Evolutionary conservation across 2,797 vertebrate genomes (phyloP).

Genomic region (Sebastes matsubarae): DNA sequence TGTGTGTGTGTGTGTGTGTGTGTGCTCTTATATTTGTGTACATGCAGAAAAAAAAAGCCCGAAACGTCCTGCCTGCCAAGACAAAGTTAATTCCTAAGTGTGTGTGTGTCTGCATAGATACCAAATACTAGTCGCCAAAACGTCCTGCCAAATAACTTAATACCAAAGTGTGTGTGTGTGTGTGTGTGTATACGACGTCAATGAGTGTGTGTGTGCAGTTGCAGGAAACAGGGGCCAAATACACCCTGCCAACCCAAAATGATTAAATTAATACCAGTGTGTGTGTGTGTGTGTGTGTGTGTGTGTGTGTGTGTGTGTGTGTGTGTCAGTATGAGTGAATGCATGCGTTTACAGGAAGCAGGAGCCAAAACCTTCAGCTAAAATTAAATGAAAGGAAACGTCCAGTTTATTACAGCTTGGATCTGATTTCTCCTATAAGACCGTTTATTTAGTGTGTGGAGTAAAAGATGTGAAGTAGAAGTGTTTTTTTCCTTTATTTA

Average conservation of each 20-base stretch:
- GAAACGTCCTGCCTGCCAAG: constrained; percentile 43
- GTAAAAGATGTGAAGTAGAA: background rate
- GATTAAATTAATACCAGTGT: constrained; percentile 47
- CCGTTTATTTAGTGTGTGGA: background rate
- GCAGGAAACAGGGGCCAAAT: constrained; percentile 41
- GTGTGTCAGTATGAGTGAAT: constrained; percentile 34
- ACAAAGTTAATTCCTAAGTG: constrained; percentile 51
- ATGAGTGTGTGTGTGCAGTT: constrained; percentile 29
- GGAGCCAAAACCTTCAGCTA: constrained; percentile 29
- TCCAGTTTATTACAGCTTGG: background rate
- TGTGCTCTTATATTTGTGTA: constrained; percentile 1
- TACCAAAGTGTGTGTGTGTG: constrained; percentile 17
- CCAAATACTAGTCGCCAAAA: constrained; percentile 46
- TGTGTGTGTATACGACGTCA: background rate
- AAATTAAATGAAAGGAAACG: constrained; percentile 27
- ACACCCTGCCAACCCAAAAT: constrained; percentile 54
- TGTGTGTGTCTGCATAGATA: constrained; percentile 37
- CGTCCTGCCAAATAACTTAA: constrained; percentile 53
- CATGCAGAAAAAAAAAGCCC: constrained; percentile 19
- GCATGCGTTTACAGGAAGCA: constrained; percentile 1
- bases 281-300: constrained; percentile 14
- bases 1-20: constrained; percentile 22
- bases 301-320: background rate
- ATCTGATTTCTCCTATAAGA: background rate
- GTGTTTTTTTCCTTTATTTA: background rate